Evolutionary conservation across 2,113 vertebrate species (phyloP).

Genomic region (Otocyon megalotis): DNA sequence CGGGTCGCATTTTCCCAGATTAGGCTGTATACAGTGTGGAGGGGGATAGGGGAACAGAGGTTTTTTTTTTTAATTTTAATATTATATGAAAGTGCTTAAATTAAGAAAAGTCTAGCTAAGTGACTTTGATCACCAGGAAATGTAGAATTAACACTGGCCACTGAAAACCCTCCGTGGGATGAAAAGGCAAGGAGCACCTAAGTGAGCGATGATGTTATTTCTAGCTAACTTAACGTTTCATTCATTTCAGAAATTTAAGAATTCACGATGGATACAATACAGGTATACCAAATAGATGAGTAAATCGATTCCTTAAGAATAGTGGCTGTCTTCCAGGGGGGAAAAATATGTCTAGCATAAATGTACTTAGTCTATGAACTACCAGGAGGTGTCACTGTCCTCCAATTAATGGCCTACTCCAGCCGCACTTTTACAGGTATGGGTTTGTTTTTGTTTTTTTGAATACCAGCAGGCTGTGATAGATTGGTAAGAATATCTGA

Average conservation of each 20-base stretch:
- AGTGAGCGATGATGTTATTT: background rate
- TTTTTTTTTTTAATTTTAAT: background rate
- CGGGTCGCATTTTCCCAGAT: background rate
- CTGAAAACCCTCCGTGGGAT: background rate
- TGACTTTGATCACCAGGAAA: background rate
- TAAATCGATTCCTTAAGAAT: conserved; percentile 24
- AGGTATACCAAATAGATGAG: background rate
- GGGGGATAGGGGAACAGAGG: background rate
- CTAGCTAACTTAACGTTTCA: background rate
- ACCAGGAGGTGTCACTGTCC: conserved; percentile 87
- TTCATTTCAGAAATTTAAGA: conserved; percentile 41
- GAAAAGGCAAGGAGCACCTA: background rate
- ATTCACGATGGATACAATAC: background rate
- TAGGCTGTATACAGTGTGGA: background rate
- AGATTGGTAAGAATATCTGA: background rate
- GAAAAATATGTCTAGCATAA: background rate
- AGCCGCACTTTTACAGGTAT: background rate
- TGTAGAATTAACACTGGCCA: background rate
- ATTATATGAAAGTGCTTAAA: background rate
- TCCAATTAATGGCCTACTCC: conserved; percentile 50
- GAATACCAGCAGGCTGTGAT: background rate
- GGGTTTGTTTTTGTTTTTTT: background rate
- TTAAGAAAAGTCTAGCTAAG: background rate
- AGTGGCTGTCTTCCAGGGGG: background rate
- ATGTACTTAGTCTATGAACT: conserved; percentile 40